phyloP scores from a whole-genome alignment of 2,113 vertebrate genomes.

The Acrocephalus kingi region DNA sequence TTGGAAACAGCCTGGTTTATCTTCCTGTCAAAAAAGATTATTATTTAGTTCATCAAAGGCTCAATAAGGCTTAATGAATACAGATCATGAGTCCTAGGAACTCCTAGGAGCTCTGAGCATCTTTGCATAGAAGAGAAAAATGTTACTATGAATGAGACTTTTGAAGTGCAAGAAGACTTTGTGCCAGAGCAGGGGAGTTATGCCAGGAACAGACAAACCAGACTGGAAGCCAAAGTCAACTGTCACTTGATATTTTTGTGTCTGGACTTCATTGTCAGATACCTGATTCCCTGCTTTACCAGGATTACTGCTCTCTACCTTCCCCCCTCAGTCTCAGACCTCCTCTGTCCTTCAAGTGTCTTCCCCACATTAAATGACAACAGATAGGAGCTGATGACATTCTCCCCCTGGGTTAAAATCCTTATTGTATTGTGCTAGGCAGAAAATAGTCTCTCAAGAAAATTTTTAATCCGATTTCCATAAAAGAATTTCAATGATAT shows the following conservation, averaged over 20 bases:
- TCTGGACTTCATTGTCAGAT: neutral
- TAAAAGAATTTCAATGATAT: neutral
- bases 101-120: neutral
- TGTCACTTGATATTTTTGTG: neutral
- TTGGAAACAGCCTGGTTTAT: neutral
- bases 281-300: neutral
- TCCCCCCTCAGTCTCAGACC: neutral
- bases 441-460: neutral
- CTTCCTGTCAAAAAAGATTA: neutral
- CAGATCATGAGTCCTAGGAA: neutral
- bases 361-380: neutral
- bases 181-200: neutral
- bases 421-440: accelerated
- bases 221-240: neutral
- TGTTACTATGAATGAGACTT: neutral
- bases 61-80: neutral
- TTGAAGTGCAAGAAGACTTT: neutral
- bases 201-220: neutral
- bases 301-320: neutral
- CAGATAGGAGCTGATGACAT: neutral
- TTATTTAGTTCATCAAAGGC: neutral
- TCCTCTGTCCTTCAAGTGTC: neutral
- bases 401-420: neutral
- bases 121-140: neutral
- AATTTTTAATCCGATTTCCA: neutral